Percentiles rank a stretch among this genome's conserved stretches.
Evolutionary conservation across 2,888 invertebrate genomes (phyloP).

Genomic region (Noctua janthina): DNA sequence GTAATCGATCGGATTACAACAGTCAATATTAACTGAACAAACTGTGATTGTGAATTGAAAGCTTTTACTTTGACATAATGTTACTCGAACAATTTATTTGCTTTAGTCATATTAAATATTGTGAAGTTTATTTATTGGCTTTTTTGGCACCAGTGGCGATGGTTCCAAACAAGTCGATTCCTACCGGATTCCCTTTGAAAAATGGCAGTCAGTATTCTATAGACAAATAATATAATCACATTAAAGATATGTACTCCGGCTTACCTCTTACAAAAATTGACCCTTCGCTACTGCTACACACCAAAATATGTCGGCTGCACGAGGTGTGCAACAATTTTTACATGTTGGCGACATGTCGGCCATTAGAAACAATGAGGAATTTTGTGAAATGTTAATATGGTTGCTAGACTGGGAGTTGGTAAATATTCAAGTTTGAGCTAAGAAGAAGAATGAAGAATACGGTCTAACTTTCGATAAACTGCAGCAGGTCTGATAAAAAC

Average conservation of each 20-base stretch:
- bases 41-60: conserved; percentile 16
- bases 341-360: not conserved
- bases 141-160: too few relatives aligned
- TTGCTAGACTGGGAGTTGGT: not conserved
- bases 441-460: not conserved
- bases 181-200: too few relatives aligned
- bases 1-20: conserved; percentile 38
- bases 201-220: too few relatives aligned
- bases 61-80: conserved; percentile 9
- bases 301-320: not conserved
- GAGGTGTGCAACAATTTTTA: not conserved
- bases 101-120: not conserved
- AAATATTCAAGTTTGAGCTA: not conserved
- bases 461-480: not conserved
- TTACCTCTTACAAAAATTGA: too few relatives aligned
- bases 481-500: not conserved
- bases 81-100: conserved; percentile 8
- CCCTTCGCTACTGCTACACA: not conserved
- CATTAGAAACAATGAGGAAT: not conserved
- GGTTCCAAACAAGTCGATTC: too few relatives aligned
- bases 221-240: too few relatives aligned
- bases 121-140: not conserved
- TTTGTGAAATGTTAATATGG: not conserved
- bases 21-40: conserved; percentile 42
- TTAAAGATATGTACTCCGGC: too few relatives aligned